phyloP scores from a whole-genome alignment of 2,888 invertebrate species.

The Plagiodera versicolora region DNA sequence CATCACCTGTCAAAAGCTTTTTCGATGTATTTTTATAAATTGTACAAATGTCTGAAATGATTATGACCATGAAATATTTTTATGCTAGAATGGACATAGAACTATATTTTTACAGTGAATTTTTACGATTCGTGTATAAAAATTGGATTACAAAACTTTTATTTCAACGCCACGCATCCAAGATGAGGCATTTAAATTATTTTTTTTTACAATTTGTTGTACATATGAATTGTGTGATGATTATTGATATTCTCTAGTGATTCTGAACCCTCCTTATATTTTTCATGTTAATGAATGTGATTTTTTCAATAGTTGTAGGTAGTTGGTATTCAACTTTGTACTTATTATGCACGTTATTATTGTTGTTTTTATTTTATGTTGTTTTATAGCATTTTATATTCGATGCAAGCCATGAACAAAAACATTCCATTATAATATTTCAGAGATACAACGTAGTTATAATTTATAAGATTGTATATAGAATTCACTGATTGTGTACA shows the following conservation, averaged over 20 bases:
- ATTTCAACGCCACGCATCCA: too few relatives aligned
- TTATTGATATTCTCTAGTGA: constrained; percentile 30
- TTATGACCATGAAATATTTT: background rate
- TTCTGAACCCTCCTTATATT: constrained; percentile 24
- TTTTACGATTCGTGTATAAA: too few relatives aligned
- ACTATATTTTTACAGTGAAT: background rate
- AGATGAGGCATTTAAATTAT: background rate
- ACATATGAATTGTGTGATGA: constrained; percentile 23
- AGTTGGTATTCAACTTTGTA: constrained; percentile 14
- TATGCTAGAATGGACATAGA: background rate
- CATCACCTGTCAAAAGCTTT: background rate
- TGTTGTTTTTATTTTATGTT: constrained; percentile 16
- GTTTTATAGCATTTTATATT: constrained; percentile 23
- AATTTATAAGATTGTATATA: constrained; percentile 27
- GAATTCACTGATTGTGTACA: constrained; percentile 32
- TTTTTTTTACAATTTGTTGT: constrained; percentile 15
- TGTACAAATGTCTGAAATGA: background rate
- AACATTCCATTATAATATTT: constrained; percentile 28
- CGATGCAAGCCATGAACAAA: constrained; percentile 29
- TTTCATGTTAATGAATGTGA: constrained; percentile 30
- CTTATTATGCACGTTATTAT: constrained; percentile 23
- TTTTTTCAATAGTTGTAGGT: constrained; percentile 30
- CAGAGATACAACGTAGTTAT: constrained; percentile 15
- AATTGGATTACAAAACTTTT: too few relatives aligned
- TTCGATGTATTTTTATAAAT: background rate